Conservation (phyloP, 2,888 invertebrate genomes). For the Limnephilus lunatus region DNA sequence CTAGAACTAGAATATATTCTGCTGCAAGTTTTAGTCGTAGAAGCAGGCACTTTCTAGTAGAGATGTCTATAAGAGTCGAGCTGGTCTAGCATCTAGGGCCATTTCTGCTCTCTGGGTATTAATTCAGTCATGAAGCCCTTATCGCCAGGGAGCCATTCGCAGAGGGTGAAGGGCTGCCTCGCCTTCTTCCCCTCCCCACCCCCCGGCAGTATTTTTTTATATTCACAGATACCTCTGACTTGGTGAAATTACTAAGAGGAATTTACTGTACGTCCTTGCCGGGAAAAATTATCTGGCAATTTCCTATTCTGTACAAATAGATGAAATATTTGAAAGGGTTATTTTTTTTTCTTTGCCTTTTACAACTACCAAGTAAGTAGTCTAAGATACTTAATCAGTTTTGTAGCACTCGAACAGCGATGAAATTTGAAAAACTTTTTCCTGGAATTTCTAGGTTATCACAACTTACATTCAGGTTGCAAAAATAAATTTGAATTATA, state of each 20-base stretch:
- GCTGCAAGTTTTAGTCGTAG: neutral
- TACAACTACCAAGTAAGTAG: neutral
- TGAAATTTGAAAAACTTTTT: neutral
- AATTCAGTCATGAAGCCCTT: conserved; percentile 44
- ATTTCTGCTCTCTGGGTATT: neutral
- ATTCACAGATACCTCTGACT: conserved; percentile 12
- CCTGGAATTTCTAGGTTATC: neutral
- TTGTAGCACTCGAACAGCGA: neutral
- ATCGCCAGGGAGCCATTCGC: conserved; percentile 21
- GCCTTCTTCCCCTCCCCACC: neutral
- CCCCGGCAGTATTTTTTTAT: neutral
- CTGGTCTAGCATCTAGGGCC: neutral
- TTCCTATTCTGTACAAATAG: neutral
- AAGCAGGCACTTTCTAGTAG: neutral
- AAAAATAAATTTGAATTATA: neutral
- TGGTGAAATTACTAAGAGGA: conserved; percentile 14
- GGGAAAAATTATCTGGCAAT: neutral
- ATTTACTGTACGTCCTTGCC: neutral
- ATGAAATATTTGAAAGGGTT: neutral
- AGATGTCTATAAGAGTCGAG: neutral
- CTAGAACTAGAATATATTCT: neutral
- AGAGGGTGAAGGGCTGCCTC: neutral
- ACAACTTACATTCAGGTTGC: neutral
- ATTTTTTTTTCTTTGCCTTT: neutral
- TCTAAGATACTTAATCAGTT: neutral